Conservation (phyloP, 92 coral and sea anemone species). For the Ricordea florida region DNA sequence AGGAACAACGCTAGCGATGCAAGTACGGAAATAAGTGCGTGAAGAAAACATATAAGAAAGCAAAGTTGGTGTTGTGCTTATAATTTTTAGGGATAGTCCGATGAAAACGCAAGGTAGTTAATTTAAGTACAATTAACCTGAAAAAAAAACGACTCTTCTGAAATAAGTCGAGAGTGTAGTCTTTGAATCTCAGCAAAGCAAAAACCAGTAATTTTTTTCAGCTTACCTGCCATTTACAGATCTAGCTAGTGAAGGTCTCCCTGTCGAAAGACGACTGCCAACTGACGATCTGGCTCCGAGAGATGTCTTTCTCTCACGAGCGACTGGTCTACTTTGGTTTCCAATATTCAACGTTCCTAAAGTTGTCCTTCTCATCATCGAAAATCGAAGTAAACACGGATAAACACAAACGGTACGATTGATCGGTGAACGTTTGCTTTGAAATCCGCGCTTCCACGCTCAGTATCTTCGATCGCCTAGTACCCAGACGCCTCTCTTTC, state of each 20-base stretch:
- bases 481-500: too few species aligned
- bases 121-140: too few species aligned
- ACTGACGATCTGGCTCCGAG: constrained; percentile 71
- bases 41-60: too few species aligned
- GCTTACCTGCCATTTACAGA: constrained; percentile 20
- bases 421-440: constrained; percentile 2
- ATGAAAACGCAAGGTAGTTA: too few species aligned
- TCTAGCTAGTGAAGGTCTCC: constrained; percentile 48
- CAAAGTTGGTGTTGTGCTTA: too few species aligned
- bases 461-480: too few species aligned
- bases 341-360: constrained; percentile 73
- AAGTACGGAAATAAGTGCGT: too few species aligned
- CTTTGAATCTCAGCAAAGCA: background rate
- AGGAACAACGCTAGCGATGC: too few species aligned
- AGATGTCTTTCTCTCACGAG: constrained; percentile 61
- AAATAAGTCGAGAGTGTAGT: background rate
- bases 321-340: constrained; percentile 53
- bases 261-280: constrained; percentile 64
- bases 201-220: background rate
- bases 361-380: constrained; percentile 68
- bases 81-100: too few species aligned
- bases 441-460: constrained; percentile 29
- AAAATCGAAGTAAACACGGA: background rate
- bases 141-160: too few species aligned
- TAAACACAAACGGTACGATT: background rate